Percentiles rank a stretch among this genome's conserved stretches.
Conservation (phyloP, 2,113 vertebrate species). For the Sialia sialis region DNA sequence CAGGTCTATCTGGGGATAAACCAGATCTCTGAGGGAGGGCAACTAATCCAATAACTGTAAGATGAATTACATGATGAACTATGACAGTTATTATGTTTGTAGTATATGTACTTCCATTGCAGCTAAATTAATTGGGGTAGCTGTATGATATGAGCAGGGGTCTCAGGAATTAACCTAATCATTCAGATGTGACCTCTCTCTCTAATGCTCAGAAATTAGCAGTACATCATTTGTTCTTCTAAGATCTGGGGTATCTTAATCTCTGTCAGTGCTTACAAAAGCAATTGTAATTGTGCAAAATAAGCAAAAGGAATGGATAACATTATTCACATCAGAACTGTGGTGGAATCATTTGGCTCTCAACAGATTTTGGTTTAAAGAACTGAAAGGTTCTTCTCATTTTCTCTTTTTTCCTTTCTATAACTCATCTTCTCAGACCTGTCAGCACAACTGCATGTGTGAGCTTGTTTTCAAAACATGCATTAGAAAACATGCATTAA, state of each 20-base stretch:
- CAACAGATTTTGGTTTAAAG: background rate
- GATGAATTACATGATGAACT: background rate
- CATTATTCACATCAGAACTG: background rate
- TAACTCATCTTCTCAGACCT: background rate
- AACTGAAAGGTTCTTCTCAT: background rate
- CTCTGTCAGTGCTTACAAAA: slow-evolving; percentile 3
- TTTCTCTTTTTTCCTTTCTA: background rate
- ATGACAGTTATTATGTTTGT: background rate
- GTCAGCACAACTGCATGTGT: background rate
- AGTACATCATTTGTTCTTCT: slow-evolving; percentile 9
- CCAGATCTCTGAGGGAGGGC: background rate
- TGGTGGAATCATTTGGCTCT: background rate
- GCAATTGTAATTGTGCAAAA: background rate
- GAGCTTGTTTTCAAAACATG: background rate
- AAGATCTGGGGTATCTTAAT: background rate
- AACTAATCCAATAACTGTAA: background rate
- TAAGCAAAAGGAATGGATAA: background rate
- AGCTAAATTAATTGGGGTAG: slow-evolving; percentile 23
- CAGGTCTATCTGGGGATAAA: background rate
- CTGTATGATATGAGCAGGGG: background rate
- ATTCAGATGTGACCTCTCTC: slow-evolving; percentile 3
- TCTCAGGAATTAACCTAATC: slow-evolving; percentile 19
- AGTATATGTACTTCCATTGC: background rate
- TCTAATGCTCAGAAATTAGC: slow-evolving; percentile 2
- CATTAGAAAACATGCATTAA: background rate